A percentile compares a stretch with the other conserved stretches of the same genome.
Conservation (phyloP, 1,140 invertebrate species). For the Bilobella aurantiaca region DNA sequence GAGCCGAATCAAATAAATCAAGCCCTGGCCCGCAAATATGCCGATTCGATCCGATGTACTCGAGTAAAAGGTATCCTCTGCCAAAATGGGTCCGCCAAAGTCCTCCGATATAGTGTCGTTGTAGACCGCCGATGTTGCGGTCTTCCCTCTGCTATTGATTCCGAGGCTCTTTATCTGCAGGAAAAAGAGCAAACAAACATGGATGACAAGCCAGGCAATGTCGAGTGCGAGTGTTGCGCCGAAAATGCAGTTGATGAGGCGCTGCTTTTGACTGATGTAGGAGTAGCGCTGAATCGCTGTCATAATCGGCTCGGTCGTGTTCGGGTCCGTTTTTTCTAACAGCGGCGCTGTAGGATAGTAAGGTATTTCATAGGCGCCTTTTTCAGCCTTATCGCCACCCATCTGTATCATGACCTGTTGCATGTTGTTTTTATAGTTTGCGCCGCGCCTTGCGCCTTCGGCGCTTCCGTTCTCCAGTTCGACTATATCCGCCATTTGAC, state of each 20-base stretch:
- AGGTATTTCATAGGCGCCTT: background rate
- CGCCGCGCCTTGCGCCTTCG: background rate
- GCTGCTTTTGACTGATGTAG: constrained; percentile 14
- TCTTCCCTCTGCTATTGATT: too few species aligned
- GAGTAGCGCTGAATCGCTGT: constrained; percentile 17
- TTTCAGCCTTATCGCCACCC: background rate
- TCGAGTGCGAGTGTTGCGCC: constrained; percentile 19
- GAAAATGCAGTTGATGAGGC: constrained; percentile 23
- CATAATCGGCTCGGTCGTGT: background rate
- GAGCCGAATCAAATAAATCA: constrained; percentile 18
- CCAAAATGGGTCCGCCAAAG: too few species aligned
- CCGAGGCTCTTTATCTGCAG: constrained; percentile 17
- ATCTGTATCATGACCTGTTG: background rate
- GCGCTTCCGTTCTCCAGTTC: background rate
- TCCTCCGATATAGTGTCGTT: too few species aligned
- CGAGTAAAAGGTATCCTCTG: too few species aligned
- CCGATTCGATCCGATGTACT: constrained; percentile 6
- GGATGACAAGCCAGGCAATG: constrained; percentile 14
- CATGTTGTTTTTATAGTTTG: background rate
- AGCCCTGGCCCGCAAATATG: background rate
- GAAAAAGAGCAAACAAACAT: constrained; percentile 13
- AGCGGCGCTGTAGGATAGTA: background rate
- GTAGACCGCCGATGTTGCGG: too few species aligned
- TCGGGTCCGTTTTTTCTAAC: background rate
- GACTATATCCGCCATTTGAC: background rate